phyloP scores from a whole-genome alignment of 2,888 invertebrate species.

The Vanessa cardui region DNA sequence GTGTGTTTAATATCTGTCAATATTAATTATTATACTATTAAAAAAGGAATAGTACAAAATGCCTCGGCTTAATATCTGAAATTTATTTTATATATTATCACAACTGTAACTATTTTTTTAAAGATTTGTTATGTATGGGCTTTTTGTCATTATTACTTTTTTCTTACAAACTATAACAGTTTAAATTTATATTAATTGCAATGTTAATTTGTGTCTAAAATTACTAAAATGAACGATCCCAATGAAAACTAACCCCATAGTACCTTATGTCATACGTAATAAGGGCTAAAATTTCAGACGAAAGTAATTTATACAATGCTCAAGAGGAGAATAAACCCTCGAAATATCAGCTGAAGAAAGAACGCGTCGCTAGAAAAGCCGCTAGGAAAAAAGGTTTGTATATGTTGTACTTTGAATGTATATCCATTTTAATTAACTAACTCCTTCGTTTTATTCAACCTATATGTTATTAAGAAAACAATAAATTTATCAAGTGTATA shows the following conservation, averaged over 20 bases:
- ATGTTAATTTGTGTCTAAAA: background rate
- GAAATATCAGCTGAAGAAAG: slow-evolving; percentile 86
- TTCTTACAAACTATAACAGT: background rate
- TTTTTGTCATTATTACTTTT: background rate
- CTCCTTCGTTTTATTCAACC: background rate
- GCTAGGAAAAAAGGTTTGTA: slow-evolving; percentile 67
- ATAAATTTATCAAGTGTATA: too few relatives aligned
- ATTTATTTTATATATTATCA: background rate
- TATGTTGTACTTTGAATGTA: background rate
- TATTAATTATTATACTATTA: slow-evolving; percentile 3
- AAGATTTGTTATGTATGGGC: too few relatives aligned
- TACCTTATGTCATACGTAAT: slow-evolving; percentile 32
- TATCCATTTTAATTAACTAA: background rate
- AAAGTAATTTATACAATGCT: slow-evolving; percentile 66
- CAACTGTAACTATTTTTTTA: background rate
- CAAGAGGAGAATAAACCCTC: slow-evolving; percentile 83
- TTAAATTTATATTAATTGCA: background rate
- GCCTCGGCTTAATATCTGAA: too few relatives aligned
- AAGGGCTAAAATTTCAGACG: slow-evolving; percentile 67
- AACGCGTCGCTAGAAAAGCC: slow-evolving; percentile 82
- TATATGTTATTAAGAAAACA: too few relatives aligned
- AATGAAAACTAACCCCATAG: background rate
- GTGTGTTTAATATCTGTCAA: too few relatives aligned
- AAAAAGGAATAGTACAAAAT: too few relatives aligned
- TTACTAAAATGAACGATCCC: background rate